Evolutionary conservation across 2,113 vertebrate species (phyloP), one percentile per base, ranked within the genome.

Genomic region (Prunella himalayana): DNA sequence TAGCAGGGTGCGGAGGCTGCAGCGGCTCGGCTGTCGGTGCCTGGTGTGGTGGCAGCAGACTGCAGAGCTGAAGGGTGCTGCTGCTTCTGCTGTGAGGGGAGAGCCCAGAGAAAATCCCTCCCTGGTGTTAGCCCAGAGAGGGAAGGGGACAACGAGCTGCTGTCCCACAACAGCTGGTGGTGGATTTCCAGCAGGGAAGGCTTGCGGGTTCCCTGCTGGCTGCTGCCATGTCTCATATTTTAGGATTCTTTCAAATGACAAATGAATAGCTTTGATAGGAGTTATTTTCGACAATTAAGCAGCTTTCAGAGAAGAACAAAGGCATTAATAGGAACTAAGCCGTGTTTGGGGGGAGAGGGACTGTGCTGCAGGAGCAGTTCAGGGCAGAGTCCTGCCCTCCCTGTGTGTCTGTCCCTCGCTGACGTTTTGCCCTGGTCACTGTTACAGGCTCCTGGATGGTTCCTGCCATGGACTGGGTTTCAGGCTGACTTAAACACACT

Each of bases 141-240:
- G 35, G 70, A 54, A 69, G 78, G 35, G 61, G 64, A 53, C 66
- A 39, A 57, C 37, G 56, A 88, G 68, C 85, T 68, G 79, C 90
- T 60, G 51, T 41, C 88, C 41, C 69, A 4, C 44, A 90, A 7
- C 94, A 97, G 94, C 86, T 94, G 92, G 10, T 78, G 83, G n/a
- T 59, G 81, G 21, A 25, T 68, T 86, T 95, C 94, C 96, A 94
- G 80, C 93, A 86, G 93, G 75, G 95, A 91, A 47, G 78, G 63
- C 90, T 87, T 65, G 21, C 3, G 0, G 66, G 42, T 81, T 93
- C 90, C 94, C 95, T 70, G 94, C 95, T 95, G 95, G 33, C 84
- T 88, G 63, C 87, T 95, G 95, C 93, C 95, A 60, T 13, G 25
- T 19, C 88, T 83, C 14, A 4, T 95, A 10, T 53, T 89, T 81